Evolutionary conservation across 1,140 invertebrate species (phyloP).

Genomic region (Zaprionus vittiger): DNA sequence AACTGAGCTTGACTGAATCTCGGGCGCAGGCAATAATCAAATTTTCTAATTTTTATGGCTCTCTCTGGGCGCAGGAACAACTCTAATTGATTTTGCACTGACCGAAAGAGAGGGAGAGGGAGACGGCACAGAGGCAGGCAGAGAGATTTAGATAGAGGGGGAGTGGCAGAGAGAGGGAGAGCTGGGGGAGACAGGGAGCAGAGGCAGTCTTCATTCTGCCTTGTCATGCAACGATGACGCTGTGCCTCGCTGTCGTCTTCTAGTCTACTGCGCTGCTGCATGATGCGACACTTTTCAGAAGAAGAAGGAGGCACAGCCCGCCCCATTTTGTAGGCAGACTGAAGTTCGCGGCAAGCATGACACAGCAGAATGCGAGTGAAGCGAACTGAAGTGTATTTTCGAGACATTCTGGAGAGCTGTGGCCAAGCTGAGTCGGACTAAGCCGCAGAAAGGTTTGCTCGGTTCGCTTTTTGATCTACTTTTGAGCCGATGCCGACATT

Average conservation of each 20-base stretch:
- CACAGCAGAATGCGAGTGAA: conserved; percentile 32
- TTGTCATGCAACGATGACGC: conserved; percentile 64
- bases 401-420: conserved; percentile 22
- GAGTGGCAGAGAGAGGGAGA: conserved; percentile 8
- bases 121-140: conserved; percentile 10
- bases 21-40: conserved; percentile 78
- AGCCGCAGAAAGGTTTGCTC: not conserved
- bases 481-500: conserved; percentile 47
- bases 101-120: conserved; percentile 10
- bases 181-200: not conserved
- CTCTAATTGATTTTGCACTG: conserved; percentile 76
- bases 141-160: not conserved
- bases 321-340: conserved; percentile 63
- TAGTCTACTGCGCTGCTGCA: conserved; percentile 71
- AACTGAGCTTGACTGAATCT: conserved; percentile 55
- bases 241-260: conserved; percentile 65
- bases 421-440: not conserved
- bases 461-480: conserved; percentile 51
- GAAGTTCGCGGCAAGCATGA: conserved; percentile 78
- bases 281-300: conserved; percentile 68
- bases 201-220: conserved; percentile 39
- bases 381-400: conserved; percentile 50
- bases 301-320: conserved; percentile 12
- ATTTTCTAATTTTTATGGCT: conserved; percentile 84
- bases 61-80: conserved; percentile 63